Evolutionary conservation across 2,113 vertebrate species (phyloP).

Genomic region (Corythornis cristatus): DNA sequence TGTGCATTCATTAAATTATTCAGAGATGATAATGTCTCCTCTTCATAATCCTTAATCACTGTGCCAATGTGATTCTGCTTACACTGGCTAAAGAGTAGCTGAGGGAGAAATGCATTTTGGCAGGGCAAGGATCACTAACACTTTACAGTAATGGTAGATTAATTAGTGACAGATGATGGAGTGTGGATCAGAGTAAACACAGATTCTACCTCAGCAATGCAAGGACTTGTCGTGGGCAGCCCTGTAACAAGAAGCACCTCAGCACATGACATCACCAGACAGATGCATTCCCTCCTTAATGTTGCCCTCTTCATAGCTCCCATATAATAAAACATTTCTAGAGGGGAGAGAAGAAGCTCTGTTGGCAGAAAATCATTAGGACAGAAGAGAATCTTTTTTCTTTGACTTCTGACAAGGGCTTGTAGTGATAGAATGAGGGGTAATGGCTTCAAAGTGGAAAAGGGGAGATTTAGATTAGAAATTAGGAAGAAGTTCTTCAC

Average conservation of each 20-base stretch:
- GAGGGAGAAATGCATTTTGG: conserved; percentile 6
- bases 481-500: no score
- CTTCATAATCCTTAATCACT: conserved; percentile 53
- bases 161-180: conserved; percentile 38
- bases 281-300: not conserved
- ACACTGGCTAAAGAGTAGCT: conserved; percentile 4
- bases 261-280: not conserved
- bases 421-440: no score
- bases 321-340: not conserved
- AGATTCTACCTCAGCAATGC: not conserved
- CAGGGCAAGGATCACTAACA: conserved; percentile 16
- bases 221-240: not conserved
- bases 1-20: conserved; percentile 53
- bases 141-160: conserved; percentile 7
- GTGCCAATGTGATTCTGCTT: conserved; percentile 33
- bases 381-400: not conserved
- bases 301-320: not conserved
- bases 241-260: not conserved
- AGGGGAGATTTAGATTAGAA: no score
- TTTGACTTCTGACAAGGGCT: not conserved
- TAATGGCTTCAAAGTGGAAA: no score
- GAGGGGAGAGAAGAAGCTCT: not conserved
- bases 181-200: conserved; percentile 8
- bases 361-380: not conserved
- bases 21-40: conserved; percentile 38